Base-by-base conservation (phyloP, 2,888 invertebrate genomes). In the Oconnorella tubifera region DNA sequence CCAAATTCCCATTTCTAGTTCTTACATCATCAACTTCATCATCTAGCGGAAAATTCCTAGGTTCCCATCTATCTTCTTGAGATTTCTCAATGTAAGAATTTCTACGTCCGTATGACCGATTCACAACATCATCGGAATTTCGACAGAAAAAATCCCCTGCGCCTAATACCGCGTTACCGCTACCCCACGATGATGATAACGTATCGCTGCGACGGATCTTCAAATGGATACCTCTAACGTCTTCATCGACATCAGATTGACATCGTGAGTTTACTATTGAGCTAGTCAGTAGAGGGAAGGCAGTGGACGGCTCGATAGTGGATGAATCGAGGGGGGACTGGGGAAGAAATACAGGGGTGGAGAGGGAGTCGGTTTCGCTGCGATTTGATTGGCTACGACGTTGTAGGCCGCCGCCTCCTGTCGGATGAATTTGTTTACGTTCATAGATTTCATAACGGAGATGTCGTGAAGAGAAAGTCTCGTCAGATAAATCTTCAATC, bases 401-500 rank as follows among this genome's bases (percentile, higher is more conserved):
- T n/a, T 77, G 70, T 10, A 76, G 68, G 19, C 73, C 70, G 19
- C 73, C 70, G 4, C 19, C 33, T n/a, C 4, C 27, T 25, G 23
- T n/a, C 29, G 65, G 64, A 3, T 75, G 65, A 68, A 78, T 78
- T 29, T 78, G 70, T 59, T 88, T 89, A 69, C 89, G 88, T 83
- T 96, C 96, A 71, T 90, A 89, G 14, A 85, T 83, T 82, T 91
- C 91, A 70, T 89, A 88, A 69, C 88, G 88, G 59, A 87, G 86
- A 82, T 96, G 96, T 1, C 94, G 87, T 51, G 83, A 78, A 2
- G 84, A 79, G 73, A 89, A 88, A 0, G 88, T 86, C 66, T 88
- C 88, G 66, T 93, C 92, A 0, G 90, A 88, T 66, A 90, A 84
- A 80, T 94, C 92, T 81, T 94, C 93, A 60, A 86, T 84, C 62